These are phyloP conservation scores for Seriola rivoliana DNA, from an alignment of 2,113 vertebrate species.

Conservation along the genomic window DNA sequence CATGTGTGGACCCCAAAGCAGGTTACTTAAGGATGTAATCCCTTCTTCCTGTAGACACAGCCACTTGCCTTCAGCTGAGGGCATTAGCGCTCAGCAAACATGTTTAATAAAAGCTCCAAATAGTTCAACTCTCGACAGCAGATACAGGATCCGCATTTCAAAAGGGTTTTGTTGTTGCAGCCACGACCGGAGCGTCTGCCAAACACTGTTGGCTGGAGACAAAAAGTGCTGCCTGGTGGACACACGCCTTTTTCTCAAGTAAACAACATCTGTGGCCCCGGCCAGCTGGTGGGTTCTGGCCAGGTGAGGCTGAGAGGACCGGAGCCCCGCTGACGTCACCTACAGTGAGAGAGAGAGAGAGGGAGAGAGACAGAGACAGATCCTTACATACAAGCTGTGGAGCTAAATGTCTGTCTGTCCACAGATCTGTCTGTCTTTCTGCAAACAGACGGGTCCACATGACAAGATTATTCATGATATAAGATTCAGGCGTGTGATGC, in stretches of 20 bases:
- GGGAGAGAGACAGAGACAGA: neutral
- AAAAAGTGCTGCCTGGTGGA: conserved; percentile 26
- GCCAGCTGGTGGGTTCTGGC: conserved; percentile 25
- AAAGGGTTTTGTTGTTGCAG: conserved; percentile 17
- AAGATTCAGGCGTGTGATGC: neutral
- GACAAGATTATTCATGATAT: neutral
- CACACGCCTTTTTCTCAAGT: conserved; percentile 30
- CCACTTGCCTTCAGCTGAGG: conserved; percentile 10
- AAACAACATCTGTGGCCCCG: conserved; percentile 60
- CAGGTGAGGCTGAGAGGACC: conserved; percentile 29
- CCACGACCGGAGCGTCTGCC: conserved; percentile 27
- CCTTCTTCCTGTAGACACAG: conserved; percentile 9
- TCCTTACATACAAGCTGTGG: conserved; percentile 37
- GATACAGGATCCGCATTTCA: neutral
- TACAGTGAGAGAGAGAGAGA: too few species aligned
- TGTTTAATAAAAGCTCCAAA: conserved; percentile 28
- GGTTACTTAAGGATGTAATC: conserved; percentile 19
- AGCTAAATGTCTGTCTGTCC: conserved; percentile 13
- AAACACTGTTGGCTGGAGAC: conserved; percentile 28
- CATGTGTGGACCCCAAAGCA: conserved; percentile 11
- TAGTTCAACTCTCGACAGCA: conserved; percentile 18
- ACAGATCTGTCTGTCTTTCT: neutral
- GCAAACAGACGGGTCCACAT: neutral
- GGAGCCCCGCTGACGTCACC: conserved; percentile 4
- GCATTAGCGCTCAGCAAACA: conserved; percentile 27